These are phyloP conservation scores for Carpatolechia fugitivella DNA, from an alignment of 2,888 invertebrate species.

Conservation along the genomic window DNA sequence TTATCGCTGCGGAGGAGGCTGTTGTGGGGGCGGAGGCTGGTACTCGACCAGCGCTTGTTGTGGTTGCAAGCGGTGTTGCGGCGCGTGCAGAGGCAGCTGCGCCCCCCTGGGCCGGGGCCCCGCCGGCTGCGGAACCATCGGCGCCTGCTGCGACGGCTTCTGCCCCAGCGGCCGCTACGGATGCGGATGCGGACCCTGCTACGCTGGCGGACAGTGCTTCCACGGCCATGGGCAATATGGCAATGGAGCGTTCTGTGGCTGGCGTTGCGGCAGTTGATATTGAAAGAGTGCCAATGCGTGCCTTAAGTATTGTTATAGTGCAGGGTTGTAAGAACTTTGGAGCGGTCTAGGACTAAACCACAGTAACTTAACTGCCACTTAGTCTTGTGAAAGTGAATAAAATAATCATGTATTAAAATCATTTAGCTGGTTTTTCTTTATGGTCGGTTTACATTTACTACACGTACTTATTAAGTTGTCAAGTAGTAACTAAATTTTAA, in stretches of 20 bases:
- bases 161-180: slow-evolving; percentile 36
- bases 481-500: too few species aligned
- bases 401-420: too few species aligned
- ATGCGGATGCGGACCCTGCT: slow-evolving; percentile 58
- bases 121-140: slow-evolving; percentile 38
- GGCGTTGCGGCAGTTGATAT: not conserved
- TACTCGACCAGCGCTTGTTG: not conserved
- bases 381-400: too few species aligned
- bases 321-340: too few species aligned
- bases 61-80: not conserved
- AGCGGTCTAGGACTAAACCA: too few species aligned
- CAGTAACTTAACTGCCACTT: too few species aligned
- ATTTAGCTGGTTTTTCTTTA: too few species aligned
- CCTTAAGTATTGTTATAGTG: too few species aligned
- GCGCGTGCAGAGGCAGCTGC: not conserved
- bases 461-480: too few species aligned
- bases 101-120: slow-evolving; percentile 33
- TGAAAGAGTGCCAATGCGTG: too few species aligned
- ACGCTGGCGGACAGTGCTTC: slow-evolving; percentile 25
- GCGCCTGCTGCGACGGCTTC: slow-evolving; percentile 30
- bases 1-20: too few species aligned
- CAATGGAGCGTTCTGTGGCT: not conserved
- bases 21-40: not conserved
- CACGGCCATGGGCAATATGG: not conserved
- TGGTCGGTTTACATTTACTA: too few species aligned